Evolutionary conservation across 2,888 invertebrate species (phyloP).

Genomic region (Heteropelma amictum): DNA sequence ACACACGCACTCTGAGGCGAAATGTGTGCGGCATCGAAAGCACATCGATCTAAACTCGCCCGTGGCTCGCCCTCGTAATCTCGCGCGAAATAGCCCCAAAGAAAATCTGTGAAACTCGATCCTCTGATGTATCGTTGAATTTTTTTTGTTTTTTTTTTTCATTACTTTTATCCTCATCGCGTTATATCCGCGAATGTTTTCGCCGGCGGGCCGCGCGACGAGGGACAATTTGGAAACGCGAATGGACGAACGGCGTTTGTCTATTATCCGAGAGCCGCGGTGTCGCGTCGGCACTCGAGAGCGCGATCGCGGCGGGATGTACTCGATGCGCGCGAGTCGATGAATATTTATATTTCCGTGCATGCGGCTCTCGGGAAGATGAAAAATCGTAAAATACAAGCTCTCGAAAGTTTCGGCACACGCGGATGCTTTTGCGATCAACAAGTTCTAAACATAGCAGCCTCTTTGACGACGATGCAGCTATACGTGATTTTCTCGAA

Average conservation of each 20-base stretch:
- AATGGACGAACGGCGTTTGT: not conserved
- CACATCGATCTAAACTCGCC: not conserved
- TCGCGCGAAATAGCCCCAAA: slow-evolving; percentile 24
- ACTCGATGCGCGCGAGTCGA: not conserved
- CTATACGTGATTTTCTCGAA: not conserved
- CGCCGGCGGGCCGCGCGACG: too few relatives aligned
- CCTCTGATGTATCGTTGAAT: too few relatives aligned
- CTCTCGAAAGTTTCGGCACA: slow-evolving; percentile 5
- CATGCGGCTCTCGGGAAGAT: not conserved
- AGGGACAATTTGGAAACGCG: too few relatives aligned
- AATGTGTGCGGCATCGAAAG: not conserved
- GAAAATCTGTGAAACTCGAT: slow-evolving; percentile 30
- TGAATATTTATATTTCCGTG: slow-evolving; percentile 34
- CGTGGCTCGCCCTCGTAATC: slow-evolving; percentile 30
- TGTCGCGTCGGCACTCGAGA: too few relatives aligned
- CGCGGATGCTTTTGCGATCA: not conserved
- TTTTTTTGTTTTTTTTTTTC: too few relatives aligned
- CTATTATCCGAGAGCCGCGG: too few relatives aligned
- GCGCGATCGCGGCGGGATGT: too few relatives aligned
- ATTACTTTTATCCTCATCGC: too few relatives aligned
- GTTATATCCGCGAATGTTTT: too few relatives aligned
- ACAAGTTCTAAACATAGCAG: slow-evolving; percentile 40
- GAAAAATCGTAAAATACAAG: slow-evolving; percentile 18
- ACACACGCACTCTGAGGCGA: too few relatives aligned
- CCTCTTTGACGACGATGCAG: not conserved